Evolutionary conservation across 1,140 invertebrate species (phyloP), one percentile per base, ranked within the genome.

Genomic region (Matsumurasca onukii): DNA sequence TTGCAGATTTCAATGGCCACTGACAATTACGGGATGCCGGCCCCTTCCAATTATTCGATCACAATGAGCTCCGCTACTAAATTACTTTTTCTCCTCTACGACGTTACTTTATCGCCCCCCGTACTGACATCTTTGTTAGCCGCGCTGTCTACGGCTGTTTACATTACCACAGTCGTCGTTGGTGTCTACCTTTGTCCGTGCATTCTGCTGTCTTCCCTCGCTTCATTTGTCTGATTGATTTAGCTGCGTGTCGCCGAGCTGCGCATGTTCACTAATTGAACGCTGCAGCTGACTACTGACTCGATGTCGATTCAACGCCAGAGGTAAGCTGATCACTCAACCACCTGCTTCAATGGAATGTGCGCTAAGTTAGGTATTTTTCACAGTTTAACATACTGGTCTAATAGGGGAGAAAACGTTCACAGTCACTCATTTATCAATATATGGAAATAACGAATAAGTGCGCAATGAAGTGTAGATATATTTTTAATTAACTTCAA

Each of bases 111-210:
- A 55, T 31, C 66, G 49, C 31, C 51, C 31, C 24, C 52, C 25
- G 52, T 59, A 68, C 27, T 68, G 67, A 68, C 67, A 68, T 68
- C 67, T 68, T 68, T 68, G 67, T 68, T 68, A 68, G 51, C 31
- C 34, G 24, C 12, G 12, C 24, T 13, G n/a, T 22, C 30, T 29
- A 22, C 2, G 31, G 27, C 17, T 63, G 61, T 63, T 63, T 63
- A 63, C 61, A 63, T 63, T 63, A 63, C 15, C 9, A 17, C 3
- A 22, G 17, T 20, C 61, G 27, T 15, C 27, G 61, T 17, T 27
- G 61, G 29, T 59, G 55, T 59, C 29, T 29, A 3, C 24, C 24
- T 59, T 59, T 59, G 55, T 59, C 29, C 55, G 24, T 27, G 17
- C 29, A 29, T 27, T 27, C 29, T 29, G 29, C n/a, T 25, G 62